Percentiles rank a stretch among this genome's conserved stretches.
Evolutionary conservation across 2,113 vertebrate genomes (phyloP).

Genomic region (Brachyhypopomus occidentalis): DNA sequence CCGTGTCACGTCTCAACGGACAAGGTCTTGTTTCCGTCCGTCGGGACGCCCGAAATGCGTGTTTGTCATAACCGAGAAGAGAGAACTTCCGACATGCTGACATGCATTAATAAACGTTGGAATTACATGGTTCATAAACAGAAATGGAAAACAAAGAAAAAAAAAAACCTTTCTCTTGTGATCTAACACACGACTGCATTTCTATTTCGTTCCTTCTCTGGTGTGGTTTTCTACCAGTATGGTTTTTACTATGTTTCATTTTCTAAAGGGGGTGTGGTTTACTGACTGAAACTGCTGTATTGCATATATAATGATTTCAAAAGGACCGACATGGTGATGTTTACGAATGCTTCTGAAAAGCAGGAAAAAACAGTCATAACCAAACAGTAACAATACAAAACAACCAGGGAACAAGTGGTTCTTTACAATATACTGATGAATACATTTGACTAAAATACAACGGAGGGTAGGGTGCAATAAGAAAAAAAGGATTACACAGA

Average conservation of each 20-base stretch:
- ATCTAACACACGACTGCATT: slow-evolving; percentile 46
- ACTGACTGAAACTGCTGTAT: slow-evolving; percentile 34
- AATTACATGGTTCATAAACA: slow-evolving; percentile 29
- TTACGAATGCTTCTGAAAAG: slow-evolving; percentile 32
- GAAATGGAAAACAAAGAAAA: not conserved
- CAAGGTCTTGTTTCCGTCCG: not conserved
- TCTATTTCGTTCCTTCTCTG: slow-evolving; percentile 52
- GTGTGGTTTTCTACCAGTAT: slow-evolving; percentile 53
- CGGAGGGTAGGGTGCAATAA: slow-evolving; percentile 56
- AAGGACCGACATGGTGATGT: slow-evolving; percentile 52
- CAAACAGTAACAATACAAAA: slow-evolving; percentile 49
- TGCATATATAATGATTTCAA: slow-evolving; percentile 33
- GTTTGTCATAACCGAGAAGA: not conserved
- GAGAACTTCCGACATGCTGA: not conserved
- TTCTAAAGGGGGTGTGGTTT: slow-evolving; percentile 50
- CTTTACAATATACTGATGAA: slow-evolving; percentile 51
- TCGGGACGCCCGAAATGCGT: not conserved
- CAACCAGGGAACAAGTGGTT: slow-evolving; percentile 51
- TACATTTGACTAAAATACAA: slow-evolving; percentile 62
- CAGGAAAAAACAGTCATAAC: slow-evolving; percentile 42
- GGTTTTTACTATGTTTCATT: slow-evolving; percentile 55
- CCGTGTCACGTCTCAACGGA: not conserved
- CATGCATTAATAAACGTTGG: slow-evolving; percentile 17
- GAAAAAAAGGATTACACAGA: slow-evolving; percentile 41
- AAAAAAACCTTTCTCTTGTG: slow-evolving; percentile 20